These are phyloP conservation scores for Macaca fascicularis DNA, from an alignment of 2,113 vertebrate species.

Conservation along the genomic window DNA sequence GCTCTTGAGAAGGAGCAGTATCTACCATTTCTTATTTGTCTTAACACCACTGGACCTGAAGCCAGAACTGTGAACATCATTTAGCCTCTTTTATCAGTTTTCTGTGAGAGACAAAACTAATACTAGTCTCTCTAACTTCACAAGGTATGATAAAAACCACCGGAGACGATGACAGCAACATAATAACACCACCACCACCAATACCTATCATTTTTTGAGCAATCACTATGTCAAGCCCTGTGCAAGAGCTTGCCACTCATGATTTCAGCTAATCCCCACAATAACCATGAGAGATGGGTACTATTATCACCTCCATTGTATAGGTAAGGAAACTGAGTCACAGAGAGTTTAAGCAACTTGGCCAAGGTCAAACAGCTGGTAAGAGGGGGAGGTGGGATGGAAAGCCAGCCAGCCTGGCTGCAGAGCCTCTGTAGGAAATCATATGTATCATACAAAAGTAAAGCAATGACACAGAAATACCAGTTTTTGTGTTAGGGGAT, in stretches of 20 bases:
- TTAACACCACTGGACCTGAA: background rate
- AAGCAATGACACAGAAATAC: background rate
- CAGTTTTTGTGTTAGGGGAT: background rate
- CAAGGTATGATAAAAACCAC: background rate
- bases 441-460: fast-evolving
- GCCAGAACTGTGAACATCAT: background rate
- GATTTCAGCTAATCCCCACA: background rate
- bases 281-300: background rate
- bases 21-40: background rate
- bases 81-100: background rate
- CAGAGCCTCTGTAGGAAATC: background rate
- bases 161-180: background rate
- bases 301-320: background rate
- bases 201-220: background rate
- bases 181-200: background rate
- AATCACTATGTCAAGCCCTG: too few relatives aligned
- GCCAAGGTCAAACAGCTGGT: background rate
- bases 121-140: background rate
- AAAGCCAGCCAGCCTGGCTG: background rate
- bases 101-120: background rate
- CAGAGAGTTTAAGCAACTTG: background rate
- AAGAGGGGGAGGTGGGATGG: fast-evolving
- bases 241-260: background rate
- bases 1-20: conserved; percentile 31
- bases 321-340: background rate